Conservation (phyloP, 2,888 invertebrate species). For the Diarsia mendica region DNA sequence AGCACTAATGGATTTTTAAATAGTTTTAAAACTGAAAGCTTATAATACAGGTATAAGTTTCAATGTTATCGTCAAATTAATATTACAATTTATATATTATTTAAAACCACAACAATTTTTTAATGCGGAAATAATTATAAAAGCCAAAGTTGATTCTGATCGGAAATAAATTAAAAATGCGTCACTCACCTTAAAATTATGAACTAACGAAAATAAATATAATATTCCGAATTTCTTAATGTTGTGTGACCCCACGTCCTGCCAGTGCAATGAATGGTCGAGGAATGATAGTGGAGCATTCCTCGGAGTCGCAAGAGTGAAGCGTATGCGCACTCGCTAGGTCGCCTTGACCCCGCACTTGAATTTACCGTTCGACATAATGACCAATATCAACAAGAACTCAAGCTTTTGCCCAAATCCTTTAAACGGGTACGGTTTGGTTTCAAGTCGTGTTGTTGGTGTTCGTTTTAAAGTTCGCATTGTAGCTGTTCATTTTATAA, state of each 20-base stretch:
- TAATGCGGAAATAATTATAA: slow-evolving; percentile 10
- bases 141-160: not conserved
- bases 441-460: slow-evolving; percentile 5
- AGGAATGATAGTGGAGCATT: slow-evolving; percentile 74
- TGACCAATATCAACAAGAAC: slow-evolving; percentile 76
- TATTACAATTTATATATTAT: not conserved
- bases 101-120: not conserved
- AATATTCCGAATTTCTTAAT: slow-evolving; percentile 8
- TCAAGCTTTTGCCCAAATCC: slow-evolving; percentile 52
- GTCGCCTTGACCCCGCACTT: slow-evolving; percentile 83
- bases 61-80: not conserved
- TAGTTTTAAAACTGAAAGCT: not conserved
- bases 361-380: slow-evolving; percentile 83
- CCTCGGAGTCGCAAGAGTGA: slow-evolving; percentile 59
- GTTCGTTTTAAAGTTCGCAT: not conserved
- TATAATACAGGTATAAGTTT: not conserved
- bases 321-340: slow-evolving; percentile 52
- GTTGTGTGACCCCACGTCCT: slow-evolving; percentile 63
- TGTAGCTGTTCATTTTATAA: not conserved
- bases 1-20: not conserved
- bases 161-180: slow-evolving; percentile 7
- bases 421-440: slow-evolving; percentile 18
- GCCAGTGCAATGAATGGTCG: slow-evolving; percentile 67
- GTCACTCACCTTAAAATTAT: slow-evolving; percentile 48
- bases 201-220: slow-evolving; percentile 14